Evolutionary conservation across 2,797 vertebrate genomes (phyloP), one percentile per base, ranked within the genome.

Genomic region (Pangasius krempfi): DNA sequence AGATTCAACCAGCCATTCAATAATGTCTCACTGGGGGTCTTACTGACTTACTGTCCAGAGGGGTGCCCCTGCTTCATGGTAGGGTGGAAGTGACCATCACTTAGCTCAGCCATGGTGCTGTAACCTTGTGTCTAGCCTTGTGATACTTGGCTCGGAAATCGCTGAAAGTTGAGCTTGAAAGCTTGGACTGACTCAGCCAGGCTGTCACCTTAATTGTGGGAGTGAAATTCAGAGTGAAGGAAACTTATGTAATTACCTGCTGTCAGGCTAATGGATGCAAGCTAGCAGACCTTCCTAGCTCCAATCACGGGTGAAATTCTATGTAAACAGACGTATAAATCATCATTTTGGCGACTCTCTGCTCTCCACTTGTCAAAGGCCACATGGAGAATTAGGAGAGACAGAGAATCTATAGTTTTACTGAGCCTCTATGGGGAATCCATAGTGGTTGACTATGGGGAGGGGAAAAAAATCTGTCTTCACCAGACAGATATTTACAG

Each of bases 241-340:
- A 89, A 90, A 92, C 89, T 85, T 86, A 81, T 58, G 83, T 90
- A 89, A 92, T 92, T 90, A 89, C 85, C 88, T 90, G 79, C 79
- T 90, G 88, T 88, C 89, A 86, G 72, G 44, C 82, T 90, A 92
- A 91, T 84, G 47, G 73, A 90, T 85, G 84, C 25, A 47, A 80
- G 64, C 60, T 83, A 89, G 85, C 70, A 70, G 89, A 90, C 86
- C 60, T 91, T 87, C 37, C 37, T 89, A 91, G 88, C 85, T 87
- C 76, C 87, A 88, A 54, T 91, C 88, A 88, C 87, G 87, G 75
- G 86, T 90, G 87, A 92, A 90, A 90, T 89, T 87, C 85, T 90
- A 86, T 72, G 88, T 87, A 92, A 93, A 89, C 88, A 91, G 84
- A 90, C 64, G 79, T 82, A 92, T 93, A 91, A 92, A 93, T 91